Evolutionary conservation across 1,140 invertebrate species (phyloP).

Genomic region (Cecropterus lyciades): DNA sequence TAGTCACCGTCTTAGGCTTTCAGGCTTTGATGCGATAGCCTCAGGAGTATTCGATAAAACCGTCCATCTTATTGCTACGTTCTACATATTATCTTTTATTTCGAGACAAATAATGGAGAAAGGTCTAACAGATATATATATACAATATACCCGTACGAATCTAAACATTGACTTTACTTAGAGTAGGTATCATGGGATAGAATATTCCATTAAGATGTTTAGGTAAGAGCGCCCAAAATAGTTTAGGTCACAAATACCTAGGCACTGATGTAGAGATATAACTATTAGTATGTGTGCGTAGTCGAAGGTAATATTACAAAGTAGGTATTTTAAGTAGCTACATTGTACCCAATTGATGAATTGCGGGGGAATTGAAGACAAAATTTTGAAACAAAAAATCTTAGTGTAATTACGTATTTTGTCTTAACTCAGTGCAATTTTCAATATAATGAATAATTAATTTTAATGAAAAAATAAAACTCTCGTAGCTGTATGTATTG

Average conservation of each 20-base stretch:
- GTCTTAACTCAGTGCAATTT: no score
- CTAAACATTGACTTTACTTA: conserved; percentile 3
- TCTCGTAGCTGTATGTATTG: no score
- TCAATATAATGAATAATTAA: no score
- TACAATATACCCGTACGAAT: not conserved
- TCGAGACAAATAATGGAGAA: conserved; percentile 6
- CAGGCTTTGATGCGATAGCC: conserved; percentile 13
- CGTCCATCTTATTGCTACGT: conserved; percentile 1
- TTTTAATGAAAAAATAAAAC: no score
- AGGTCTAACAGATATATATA: conserved; percentile 7
- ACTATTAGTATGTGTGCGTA: no score
- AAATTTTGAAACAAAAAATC: no score
- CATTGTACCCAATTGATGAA: no score
- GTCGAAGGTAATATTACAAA: no score
- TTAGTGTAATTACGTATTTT: no score
- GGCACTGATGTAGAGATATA: no score
- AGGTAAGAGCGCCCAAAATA: not conserved
- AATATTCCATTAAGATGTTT: not conserved
- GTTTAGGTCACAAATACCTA: not conserved
- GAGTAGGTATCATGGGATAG: not conserved
- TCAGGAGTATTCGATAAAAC: conserved; percentile 25
- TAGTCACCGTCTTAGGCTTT: conserved; percentile 41
- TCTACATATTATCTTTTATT: conserved; percentile 11
- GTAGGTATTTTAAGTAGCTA: no score
- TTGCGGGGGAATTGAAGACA: no score